phyloP scores from a whole-genome alignment of 2,888 invertebrate species.

The Muschampia plurimacula region DNA sequence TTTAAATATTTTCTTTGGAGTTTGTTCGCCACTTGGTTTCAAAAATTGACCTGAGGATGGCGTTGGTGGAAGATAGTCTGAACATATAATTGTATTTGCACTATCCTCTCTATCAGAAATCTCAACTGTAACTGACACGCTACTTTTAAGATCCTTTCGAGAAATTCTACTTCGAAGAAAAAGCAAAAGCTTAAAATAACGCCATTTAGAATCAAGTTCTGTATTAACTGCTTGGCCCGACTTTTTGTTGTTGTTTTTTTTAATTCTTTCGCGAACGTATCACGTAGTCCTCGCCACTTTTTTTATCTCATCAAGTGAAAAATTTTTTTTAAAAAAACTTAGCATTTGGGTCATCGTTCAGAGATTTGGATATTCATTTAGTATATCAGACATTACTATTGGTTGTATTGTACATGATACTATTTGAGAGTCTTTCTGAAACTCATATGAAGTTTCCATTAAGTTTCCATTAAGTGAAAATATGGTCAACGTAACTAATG shows the following conservation, averaged over 20 bases:
- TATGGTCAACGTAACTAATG: too few relatives aligned
- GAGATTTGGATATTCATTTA: too few relatives aligned
- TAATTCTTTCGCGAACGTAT: not conserved
- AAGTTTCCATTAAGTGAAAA: too few relatives aligned
- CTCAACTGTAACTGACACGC: not conserved
- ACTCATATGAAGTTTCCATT: too few relatives aligned
- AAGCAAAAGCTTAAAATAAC: not conserved
- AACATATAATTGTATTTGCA: not conserved
- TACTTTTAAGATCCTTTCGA: not conserved
- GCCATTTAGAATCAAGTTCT: not conserved
- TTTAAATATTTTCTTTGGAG: not conserved
- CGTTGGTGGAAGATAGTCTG: not conserved
- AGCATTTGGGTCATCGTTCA: too few relatives aligned
- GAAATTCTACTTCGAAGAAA: not conserved
- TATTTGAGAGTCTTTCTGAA: too few relatives aligned
- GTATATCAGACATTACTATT: too few relatives aligned
- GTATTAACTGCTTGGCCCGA: not conserved
- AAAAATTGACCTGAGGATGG: not conserved
- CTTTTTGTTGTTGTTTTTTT: not conserved
- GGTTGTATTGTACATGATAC: too few relatives aligned
- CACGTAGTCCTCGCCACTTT: not conserved
- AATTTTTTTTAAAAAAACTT: not conserved
- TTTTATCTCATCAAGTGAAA: not conserved
- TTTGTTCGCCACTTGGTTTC: not conserved
- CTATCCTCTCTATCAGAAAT: not conserved